Percentiles rank a stretch among this genome's conserved stretches.
phyloP scores from a whole-genome alignment of 2,888 invertebrate genomes.

The Cheilosia vernalis region DNA sequence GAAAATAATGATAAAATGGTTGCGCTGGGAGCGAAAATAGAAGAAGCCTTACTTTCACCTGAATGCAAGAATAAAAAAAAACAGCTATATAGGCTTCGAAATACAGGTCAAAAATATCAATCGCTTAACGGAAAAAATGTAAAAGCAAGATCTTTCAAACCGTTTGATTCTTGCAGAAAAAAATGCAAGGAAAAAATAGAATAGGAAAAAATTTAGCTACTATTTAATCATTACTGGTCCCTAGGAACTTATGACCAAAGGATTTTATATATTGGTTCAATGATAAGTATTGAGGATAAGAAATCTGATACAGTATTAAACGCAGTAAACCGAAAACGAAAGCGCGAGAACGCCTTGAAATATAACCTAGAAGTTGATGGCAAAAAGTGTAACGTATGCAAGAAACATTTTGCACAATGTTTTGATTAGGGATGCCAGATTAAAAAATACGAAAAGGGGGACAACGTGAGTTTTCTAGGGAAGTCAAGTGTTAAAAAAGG shows the following conservation, averaged over 20 bases:
- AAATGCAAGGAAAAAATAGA: conserved; percentile 15
- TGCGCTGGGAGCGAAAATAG: no score
- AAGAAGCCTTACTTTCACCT: no score
- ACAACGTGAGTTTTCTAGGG: no score
- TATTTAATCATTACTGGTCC: conserved; percentile 14
- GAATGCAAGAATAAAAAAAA: no score
- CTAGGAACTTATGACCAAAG: conserved; percentile 42
- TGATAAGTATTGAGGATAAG: conserved; percentile 20
- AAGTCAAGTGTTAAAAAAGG: no score
- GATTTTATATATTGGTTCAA: conserved; percentile 45
- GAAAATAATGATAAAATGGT: no score
- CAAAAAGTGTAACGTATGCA: conserved; percentile 1
- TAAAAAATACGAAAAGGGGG: no score
- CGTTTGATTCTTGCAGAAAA: conserved; percentile 13
- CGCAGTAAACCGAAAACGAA: conserved; percentile 6
- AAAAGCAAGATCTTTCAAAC: not conserved
- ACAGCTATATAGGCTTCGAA: no score
- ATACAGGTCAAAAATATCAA: not conserved
- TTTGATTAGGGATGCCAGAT: no score
- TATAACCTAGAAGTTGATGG: conserved; percentile 16
- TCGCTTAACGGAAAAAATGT: not conserved
- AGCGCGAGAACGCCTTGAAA: conserved; percentile 16
- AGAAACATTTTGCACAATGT: conserved; percentile 48
- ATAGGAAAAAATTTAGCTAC: not conserved
- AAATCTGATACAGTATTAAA: conserved; percentile 22